phyloP scores from a whole-genome alignment of 2,888 invertebrate genomes.

The Frankliniella intonsa region DNA sequence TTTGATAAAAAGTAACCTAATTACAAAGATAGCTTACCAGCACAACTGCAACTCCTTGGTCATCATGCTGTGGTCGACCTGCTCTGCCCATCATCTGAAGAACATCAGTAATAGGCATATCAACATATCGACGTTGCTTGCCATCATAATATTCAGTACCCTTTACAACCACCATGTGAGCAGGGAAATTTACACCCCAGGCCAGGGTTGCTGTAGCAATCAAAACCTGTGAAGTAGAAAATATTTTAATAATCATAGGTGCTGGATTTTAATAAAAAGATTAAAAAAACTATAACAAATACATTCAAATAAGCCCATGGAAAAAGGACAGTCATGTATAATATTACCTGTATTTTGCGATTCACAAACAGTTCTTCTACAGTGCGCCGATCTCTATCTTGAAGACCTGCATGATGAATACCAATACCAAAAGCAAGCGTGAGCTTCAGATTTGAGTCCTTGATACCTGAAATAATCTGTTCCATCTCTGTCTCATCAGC shows the following conservation, averaged over 20 bases:
- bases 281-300: no score
- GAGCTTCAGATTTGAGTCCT: constrained; percentile 86
- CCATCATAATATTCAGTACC: constrained; percentile 99
- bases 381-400: constrained; percentile 82
- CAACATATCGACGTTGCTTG: constrained; percentile 92
- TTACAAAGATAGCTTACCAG: constrained; percentile 47
- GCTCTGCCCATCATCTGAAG: constrained; percentile 99
- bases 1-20: neutral
- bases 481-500: constrained; percentile 84
- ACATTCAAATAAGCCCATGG: neutral
- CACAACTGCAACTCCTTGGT: constrained; percentile 81
- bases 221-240: constrained; percentile 58
- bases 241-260: constrained; percentile 12
- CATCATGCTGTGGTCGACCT: constrained; percentile 95
- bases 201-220: constrained; percentile 96
- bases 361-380: constrained; percentile 93
- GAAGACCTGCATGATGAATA: constrained; percentile 95
- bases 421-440: constrained; percentile 96
- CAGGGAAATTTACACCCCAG: constrained; percentile 99
- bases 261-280: neutral
- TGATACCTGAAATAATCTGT: constrained; percentile 60
- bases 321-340: neutral
- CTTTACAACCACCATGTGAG: constrained; percentile 96
- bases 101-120: constrained; percentile 99
- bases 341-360: constrained; percentile 82